Percentiles rank a stretch among this genome's conserved stretches.
Evolutionary conservation across 1,140 invertebrate species (phyloP).

Genomic region (Drosophila teissieri): DNA sequence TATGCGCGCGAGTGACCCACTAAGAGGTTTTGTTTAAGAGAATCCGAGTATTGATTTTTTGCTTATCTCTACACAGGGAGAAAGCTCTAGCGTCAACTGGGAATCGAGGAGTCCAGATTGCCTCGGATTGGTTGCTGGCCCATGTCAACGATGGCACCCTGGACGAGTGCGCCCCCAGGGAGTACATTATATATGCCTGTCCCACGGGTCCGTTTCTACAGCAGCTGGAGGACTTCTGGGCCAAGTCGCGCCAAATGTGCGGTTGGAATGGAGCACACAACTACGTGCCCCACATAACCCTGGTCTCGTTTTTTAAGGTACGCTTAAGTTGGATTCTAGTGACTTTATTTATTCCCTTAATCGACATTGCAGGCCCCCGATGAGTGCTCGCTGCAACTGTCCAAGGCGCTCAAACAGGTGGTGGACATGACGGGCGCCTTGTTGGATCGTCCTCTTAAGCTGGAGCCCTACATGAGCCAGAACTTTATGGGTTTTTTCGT

Average conservation of each 20-base stretch:
- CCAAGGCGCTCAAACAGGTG: slow-evolving; percentile 88
- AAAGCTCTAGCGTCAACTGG: slow-evolving; percentile 96
- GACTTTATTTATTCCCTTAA: too few species aligned
- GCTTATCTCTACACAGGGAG: slow-evolving; percentile 86
- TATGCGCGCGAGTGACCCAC: neutral
- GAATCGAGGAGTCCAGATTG: slow-evolving; percentile 92
- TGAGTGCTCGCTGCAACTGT: slow-evolving; percentile 88
- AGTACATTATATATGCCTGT: slow-evolving; percentile 94
- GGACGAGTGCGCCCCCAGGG: slow-evolving; percentile 90
- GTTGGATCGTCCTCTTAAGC: slow-evolving; percentile 87
- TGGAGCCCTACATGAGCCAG: slow-evolving; percentile 92
- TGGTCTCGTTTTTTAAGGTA: slow-evolving; percentile 95
- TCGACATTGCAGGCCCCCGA: slow-evolving; percentile 88
- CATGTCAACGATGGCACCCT: slow-evolving; percentile 93
- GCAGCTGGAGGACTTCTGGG: slow-evolving; percentile 91
- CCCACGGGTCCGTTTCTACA: slow-evolving; percentile 90
- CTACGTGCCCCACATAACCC: slow-evolving; percentile 94
- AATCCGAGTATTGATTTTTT: slow-evolving; percentile 61
- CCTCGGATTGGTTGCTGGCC: slow-evolving; percentile 94
- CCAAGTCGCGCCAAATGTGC: slow-evolving; percentile 89
- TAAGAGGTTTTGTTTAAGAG: neutral
- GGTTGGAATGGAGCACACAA: slow-evolving; percentile 96
- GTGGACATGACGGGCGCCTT: slow-evolving; percentile 88
- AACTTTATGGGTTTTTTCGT: slow-evolving; percentile 96
- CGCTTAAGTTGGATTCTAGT: neutral